A percentile compares a stretch with the other conserved stretches of the same genome.
These are phyloP conservation scores for Xiphydria camelus DNA, from an alignment of 2,888 invertebrate species.

Conservation along the genomic window DNA sequence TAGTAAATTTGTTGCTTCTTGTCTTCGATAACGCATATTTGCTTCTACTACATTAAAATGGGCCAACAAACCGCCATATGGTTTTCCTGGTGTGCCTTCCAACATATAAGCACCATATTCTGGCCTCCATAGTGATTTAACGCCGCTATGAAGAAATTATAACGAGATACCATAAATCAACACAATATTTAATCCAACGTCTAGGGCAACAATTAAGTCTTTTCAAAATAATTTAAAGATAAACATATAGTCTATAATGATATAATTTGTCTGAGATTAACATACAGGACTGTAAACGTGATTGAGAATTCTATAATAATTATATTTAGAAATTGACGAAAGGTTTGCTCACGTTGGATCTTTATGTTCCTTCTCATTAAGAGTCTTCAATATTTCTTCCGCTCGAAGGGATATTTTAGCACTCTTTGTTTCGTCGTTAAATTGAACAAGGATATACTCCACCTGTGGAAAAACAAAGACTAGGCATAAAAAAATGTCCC, in stretches of 20 bases:
- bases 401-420: conserved; percentile 88
- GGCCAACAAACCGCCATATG: conserved; percentile 91
- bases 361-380: conserved; percentile 80
- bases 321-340: too few species aligned
- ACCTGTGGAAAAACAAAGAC: conserved; percentile 61
- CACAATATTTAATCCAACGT: conserved; percentile 6
- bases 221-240: conserved; percentile 4
- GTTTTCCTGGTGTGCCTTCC: conserved; percentile 96
- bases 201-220: background rate
- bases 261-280: background rate
- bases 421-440: conserved; percentile 82
- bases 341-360: conserved; percentile 76
- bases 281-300: too few species aligned
- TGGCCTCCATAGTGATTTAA: conserved; percentile 92
- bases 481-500: background rate
- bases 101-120: conserved; percentile 99
- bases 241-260: background rate
- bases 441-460: conserved; percentile 94
- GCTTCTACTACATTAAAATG: conserved; percentile 98
- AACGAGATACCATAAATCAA: conserved; percentile 3
- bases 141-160: conserved; percentile 53
- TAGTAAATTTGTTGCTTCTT: conserved; percentile 79
- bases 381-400: conserved; percentile 72
- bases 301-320: background rate
- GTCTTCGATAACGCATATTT: conserved; percentile 90